phyloP scores from a whole-genome alignment of 2,888 invertebrate species.

The Drosophila infuscata region DNA sequence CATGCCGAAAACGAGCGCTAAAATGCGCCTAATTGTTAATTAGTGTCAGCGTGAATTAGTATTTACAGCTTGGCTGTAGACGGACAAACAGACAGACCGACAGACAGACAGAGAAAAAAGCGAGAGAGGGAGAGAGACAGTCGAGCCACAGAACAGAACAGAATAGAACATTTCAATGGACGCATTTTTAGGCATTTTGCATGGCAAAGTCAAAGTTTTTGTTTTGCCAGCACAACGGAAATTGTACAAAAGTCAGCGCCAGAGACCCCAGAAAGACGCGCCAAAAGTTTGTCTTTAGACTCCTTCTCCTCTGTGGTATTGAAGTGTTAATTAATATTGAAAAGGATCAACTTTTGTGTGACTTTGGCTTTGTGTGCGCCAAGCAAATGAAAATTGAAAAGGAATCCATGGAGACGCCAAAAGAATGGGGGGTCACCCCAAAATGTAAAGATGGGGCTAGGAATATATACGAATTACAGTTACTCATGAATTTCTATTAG shows the following conservation, averaged over 20 bases:
- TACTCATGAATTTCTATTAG: conserved; percentile 41
- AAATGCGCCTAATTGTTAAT: conserved; percentile 83
- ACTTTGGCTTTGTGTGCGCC: conserved; percentile 69
- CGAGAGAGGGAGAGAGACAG: not conserved
- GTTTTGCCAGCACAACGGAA: conserved; percentile 59
- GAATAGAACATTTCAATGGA: conserved; percentile 53
- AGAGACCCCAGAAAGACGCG: conserved; percentile 46
- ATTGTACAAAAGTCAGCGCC: conserved; percentile 70
- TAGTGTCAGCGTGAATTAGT: conserved; percentile 78
- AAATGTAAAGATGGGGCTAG: conserved; percentile 13
- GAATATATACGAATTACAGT: conserved; percentile 28
- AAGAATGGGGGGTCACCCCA: not conserved
- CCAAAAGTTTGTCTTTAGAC: conserved; percentile 66
- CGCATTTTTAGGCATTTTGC: conserved; percentile 72
- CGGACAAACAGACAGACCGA: conserved; percentile 12
- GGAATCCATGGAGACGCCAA: conserved; percentile 48
- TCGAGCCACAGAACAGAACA: not conserved
- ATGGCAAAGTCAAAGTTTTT: conserved; percentile 59
- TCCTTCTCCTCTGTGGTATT: conserved; percentile 76
- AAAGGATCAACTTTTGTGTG: conserved; percentile 82
- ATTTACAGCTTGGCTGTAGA: conserved; percentile 57
- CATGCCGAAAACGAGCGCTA: conserved; percentile 63
- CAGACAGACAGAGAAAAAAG: not conserved
- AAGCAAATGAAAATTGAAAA: conserved; percentile 72
- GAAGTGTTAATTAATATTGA: conserved; percentile 84